Evolutionary conservation across 2,113 vertebrate genomes (phyloP).

Genomic region (Ciconia boyciana): DNA sequence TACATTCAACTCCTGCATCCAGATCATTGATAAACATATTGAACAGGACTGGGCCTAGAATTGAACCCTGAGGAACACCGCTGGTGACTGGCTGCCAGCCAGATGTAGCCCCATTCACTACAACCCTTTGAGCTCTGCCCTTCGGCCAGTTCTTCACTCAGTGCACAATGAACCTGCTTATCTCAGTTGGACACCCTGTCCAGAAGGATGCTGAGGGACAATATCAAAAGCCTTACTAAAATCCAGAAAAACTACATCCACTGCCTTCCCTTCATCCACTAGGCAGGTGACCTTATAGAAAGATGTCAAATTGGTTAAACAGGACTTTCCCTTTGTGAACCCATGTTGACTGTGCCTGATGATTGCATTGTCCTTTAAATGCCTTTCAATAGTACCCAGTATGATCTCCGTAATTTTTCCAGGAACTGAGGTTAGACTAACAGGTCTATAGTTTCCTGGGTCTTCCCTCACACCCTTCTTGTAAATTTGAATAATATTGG

Average conservation of each 20-base stretch:
- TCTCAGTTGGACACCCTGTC: not conserved
- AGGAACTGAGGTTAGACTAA: not conserved
- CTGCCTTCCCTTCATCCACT: not conserved
- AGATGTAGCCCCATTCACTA: not conserved
- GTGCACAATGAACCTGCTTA: not conserved
- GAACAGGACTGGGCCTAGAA: not conserved
- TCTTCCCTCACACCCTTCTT: not conserved
- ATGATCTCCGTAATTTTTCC: not conserved
- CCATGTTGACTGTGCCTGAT: not conserved
- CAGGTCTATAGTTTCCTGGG: not conserved
- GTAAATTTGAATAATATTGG: not conserved
- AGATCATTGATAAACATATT: not conserved
- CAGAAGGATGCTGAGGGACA: not conserved
- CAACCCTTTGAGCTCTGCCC: not conserved
- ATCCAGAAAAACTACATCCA: not conserved
- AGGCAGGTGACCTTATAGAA: not conserved
- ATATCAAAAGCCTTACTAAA: not conserved
- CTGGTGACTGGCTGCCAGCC: not conserved
- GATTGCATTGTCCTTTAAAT: not conserved
- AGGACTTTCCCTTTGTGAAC: not conserved
- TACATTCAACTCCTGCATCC: not conserved
- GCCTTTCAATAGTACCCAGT: not conserved
- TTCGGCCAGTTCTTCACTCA: not conserved
- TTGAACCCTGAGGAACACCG: not conserved
- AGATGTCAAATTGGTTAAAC: not conserved